Conservation (phyloP, 2,797 vertebrate genomes). For the Ctenopoma kingsleyae region DNA sequence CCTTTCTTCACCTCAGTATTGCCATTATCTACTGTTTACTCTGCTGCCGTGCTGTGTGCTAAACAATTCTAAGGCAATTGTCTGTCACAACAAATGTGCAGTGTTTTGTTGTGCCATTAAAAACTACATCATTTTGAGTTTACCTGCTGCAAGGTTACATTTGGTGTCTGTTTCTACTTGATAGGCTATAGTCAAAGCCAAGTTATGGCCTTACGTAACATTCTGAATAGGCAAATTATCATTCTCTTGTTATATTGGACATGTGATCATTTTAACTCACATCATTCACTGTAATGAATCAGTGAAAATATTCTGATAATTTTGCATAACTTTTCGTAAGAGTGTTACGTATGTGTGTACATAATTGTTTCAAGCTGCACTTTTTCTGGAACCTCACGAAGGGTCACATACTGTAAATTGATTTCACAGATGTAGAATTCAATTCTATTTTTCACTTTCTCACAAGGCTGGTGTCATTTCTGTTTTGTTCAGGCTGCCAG, state of each 20-base stretch:
- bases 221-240: slow-evolving; percentile 12
- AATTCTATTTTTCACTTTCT: slow-evolving; percentile 40
- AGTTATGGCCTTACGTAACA: slow-evolving; percentile 3
- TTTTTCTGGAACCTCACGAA: slow-evolving; percentile 1
- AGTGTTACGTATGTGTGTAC: no score
- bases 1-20: background rate
- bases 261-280: background rate
- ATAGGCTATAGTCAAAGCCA: background rate
- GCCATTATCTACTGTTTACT: background rate
- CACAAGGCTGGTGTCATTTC: slow-evolving; percentile 33
- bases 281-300: background rate
- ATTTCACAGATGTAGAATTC: slow-evolving; percentile 11
- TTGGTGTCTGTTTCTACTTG: background rate
- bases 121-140: slow-evolving; percentile 1
- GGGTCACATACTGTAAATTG: background rate
- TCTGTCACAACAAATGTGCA: background rate
- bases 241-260: background rate
- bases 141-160: no score
- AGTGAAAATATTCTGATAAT: background rate
- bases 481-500: slow-evolving; percentile 71
- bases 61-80: background rate
- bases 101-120: slow-evolving; percentile 18
- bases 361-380: background rate
- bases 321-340: no score
- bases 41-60: background rate